phyloP scores from a whole-genome alignment of 2,113 vertebrate species.

The Galbula dea region DNA sequence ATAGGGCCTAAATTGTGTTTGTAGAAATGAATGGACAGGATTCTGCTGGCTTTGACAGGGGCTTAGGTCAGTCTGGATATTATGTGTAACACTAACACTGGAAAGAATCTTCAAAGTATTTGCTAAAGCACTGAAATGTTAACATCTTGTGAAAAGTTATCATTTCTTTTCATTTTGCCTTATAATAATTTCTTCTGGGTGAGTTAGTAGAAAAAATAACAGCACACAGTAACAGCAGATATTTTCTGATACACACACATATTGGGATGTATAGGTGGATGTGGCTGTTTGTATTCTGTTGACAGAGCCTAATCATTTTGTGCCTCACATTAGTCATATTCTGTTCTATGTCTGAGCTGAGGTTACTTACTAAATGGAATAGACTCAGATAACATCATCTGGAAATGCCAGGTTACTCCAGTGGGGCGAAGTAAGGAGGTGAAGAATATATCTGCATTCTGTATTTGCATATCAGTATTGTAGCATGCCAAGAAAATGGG shows the following conservation, averaged over 20 bases:
- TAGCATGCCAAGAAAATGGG: background rate
- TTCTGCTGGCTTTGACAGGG: background rate
- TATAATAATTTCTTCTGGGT: constrained; percentile 47
- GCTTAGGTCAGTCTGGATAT: background rate
- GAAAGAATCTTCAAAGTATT: constrained; percentile 28
- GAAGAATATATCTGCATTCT: background rate
- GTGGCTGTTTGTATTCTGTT: constrained; percentile 42
- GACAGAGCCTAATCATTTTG: constrained; percentile 38
- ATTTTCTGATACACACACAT: constrained; percentile 2
- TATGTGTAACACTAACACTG: constrained; percentile 10
- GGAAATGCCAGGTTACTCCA: background rate
- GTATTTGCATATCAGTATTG: background rate
- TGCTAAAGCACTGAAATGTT: constrained; percentile 49
- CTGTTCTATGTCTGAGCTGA: background rate
- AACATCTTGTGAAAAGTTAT: constrained; percentile 39
- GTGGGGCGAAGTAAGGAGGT: background rate
- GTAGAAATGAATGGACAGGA: background rate
- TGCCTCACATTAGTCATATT: constrained; percentile 2
- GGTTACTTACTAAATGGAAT: background rate
- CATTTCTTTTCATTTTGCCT: constrained; percentile 34
- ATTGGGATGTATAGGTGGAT: background rate
- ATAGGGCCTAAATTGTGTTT: background rate
- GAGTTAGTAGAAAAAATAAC: constrained; percentile 20
- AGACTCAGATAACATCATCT: background rate
- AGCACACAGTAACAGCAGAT: constrained; percentile 52